Percentiles rank a stretch among this genome's conserved stretches.
Evolutionary conservation across 2,888 invertebrate genomes (phyloP).

Genomic region (Ectemnius lituratus): DNA sequence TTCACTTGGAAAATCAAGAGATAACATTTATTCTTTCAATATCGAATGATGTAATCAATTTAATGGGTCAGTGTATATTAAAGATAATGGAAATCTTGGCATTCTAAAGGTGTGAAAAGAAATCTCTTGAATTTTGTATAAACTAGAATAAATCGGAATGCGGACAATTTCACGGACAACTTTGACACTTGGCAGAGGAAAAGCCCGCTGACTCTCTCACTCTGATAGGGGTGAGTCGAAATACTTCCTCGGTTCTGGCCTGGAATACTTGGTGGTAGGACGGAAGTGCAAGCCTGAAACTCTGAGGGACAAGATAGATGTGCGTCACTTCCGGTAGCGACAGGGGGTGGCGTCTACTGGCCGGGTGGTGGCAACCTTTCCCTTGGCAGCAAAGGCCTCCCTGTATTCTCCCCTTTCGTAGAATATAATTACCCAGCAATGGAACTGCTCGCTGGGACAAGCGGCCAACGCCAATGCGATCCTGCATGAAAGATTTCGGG

Average conservation of each 20-base stretch:
- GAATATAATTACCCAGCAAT: constrained; percentile 73
- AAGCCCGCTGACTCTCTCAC: neutral
- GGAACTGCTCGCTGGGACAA: neutral
- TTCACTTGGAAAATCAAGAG: too few relatives aligned
- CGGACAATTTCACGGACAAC: too few relatives aligned
- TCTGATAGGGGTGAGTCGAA: constrained; percentile 2
- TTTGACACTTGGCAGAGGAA: neutral
- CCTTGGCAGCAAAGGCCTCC: constrained; percentile 20
- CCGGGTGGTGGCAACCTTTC: constrained; percentile 67
- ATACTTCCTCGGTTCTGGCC: neutral
- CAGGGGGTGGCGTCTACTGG: constrained; percentile 75
- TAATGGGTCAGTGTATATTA: too few relatives aligned
- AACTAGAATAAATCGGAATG: too few relatives aligned
- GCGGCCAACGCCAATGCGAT: constrained; percentile 11
- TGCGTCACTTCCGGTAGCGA: constrained; percentile 78
- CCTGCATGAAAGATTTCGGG: constrained; percentile 25
- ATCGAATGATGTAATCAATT: too few relatives aligned
- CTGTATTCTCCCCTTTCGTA: constrained; percentile 61
- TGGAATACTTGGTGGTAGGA: constrained; percentile 27
- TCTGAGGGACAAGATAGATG: constrained; percentile 75
- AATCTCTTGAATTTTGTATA: too few relatives aligned
- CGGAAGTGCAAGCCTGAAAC: constrained; percentile 73
- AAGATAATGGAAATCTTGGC: too few relatives aligned
- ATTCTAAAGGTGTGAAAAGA: too few relatives aligned
- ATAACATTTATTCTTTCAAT: too few relatives aligned